Conservation (phyloP, 2,113 vertebrate species). For the Eolophus roseicapilla region DNA sequence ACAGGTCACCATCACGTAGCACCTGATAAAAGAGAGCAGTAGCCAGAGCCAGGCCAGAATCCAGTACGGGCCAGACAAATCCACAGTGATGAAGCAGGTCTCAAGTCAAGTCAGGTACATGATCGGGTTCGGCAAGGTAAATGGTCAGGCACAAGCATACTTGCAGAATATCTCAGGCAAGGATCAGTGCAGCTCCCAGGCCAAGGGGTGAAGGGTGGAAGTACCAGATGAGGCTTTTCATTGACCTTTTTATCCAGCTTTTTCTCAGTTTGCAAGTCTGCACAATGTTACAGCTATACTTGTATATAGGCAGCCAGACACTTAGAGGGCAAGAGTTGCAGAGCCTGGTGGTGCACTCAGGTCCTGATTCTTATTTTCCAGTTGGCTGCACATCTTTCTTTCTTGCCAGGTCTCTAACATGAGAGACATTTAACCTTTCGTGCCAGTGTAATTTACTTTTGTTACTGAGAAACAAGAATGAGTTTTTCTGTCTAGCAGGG, state of each 20-base stretch:
- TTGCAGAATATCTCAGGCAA: background rate
- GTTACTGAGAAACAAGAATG: background rate
- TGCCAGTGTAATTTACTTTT: background rate
- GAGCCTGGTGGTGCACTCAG: too few species aligned
- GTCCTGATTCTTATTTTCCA: background rate
- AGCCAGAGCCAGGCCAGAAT: background rate
- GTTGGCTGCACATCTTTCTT: background rate
- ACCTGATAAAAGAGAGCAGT: background rate
- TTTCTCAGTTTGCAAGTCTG: background rate
- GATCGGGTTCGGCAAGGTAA: background rate
- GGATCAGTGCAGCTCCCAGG: background rate
- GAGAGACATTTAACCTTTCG: background rate
- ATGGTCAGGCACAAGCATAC: background rate
- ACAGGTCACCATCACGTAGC: accelerated
- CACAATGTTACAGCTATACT: background rate
- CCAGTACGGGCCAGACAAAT: background rate
- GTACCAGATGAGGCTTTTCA: background rate
- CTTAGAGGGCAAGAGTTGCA: background rate
- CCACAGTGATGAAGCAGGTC: background rate
- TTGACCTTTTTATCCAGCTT: background rate
- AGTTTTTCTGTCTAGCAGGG: background rate
- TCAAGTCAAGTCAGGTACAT: background rate
- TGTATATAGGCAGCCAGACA: background rate
- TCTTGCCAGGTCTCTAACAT: background rate
- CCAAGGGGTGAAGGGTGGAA: accelerated